Conservation (phyloP, 1,140 invertebrate species). For the Chymomyza costata region DNA sequence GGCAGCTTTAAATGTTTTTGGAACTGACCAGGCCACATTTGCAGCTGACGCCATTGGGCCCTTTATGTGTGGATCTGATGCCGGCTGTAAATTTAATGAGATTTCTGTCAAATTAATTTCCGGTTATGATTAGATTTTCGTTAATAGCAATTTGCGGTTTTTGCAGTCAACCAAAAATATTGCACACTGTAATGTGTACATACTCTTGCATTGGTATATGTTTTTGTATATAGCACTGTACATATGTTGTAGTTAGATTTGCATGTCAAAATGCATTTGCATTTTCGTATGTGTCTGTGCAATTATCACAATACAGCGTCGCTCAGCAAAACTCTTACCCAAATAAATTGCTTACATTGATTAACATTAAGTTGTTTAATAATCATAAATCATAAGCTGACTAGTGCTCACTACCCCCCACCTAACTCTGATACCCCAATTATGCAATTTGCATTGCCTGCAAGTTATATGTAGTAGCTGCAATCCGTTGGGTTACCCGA, state of each 20-base stretch:
- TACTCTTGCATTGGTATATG: neutral
- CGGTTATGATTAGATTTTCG: constrained; percentile 76
- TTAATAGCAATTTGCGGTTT: constrained; percentile 75
- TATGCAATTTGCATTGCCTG: constrained; percentile 40
- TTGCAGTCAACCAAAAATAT: constrained; percentile 50
- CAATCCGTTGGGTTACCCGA: neutral
- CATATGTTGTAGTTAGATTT: constrained; percentile 2
- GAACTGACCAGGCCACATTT: too few relatives aligned
- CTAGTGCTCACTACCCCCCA: neutral
- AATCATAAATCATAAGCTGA: constrained; percentile 52
- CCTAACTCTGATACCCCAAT: too few relatives aligned
- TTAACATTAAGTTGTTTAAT: constrained; percentile 61
- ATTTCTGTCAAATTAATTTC: constrained; percentile 76
- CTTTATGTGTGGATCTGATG: constrained; percentile 1
- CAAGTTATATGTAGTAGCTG: constrained; percentile 6
- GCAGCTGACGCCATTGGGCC: constrained; percentile 4
- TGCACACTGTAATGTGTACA: constrained; percentile 7
- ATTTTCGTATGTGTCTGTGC: constrained; percentile 42
- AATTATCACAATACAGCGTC: constrained; percentile 38
- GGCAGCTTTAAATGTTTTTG: too few relatives aligned
- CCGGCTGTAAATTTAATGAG: constrained; percentile 74
- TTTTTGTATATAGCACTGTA: constrained; percentile 5
- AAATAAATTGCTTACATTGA: constrained; percentile 45
- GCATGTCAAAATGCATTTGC: constrained; percentile 38
- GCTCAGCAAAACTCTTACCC: constrained; percentile 39